A percentile compares a stretch with the other conserved stretches of the same genome.
phyloP scores from a whole-genome alignment of 2,888 invertebrate genomes.

The Pseudoips prasinana region DNA sequence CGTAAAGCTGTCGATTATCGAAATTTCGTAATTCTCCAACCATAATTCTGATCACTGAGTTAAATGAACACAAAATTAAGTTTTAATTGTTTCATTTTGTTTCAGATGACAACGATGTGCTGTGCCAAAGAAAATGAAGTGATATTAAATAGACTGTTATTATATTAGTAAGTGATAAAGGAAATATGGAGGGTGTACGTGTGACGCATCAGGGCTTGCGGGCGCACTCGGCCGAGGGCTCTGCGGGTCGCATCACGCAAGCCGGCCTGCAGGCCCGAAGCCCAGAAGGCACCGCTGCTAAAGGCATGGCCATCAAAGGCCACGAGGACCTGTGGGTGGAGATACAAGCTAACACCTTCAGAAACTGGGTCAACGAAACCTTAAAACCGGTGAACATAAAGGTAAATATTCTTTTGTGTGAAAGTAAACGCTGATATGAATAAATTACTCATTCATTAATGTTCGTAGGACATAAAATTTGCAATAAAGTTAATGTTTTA shows the following conservation, averaged over 20 bases:
- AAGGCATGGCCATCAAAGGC: constrained; percentile 97
- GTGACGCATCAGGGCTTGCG: constrained; percentile 82
- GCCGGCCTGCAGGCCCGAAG: constrained; percentile 94
- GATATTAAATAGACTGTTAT: constrained; percentile 33
- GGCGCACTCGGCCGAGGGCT: constrained; percentile 82
- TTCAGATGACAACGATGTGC: constrained; percentile 56
- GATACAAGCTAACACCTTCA: constrained; percentile 97
- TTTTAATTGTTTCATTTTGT: constrained; percentile 22
- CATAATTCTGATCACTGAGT: too few relatives aligned
- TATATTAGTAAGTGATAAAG: constrained; percentile 32
- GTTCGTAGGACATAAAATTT: too few relatives aligned
- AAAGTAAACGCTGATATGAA: too few relatives aligned
- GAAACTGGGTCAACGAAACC: constrained; percentile 98
- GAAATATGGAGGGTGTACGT: constrained; percentile 75
- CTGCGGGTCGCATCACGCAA: constrained; percentile 85
- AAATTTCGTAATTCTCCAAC: too few relatives aligned
- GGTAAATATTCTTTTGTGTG: constrained; percentile 64
- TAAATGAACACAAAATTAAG: too few relatives aligned
- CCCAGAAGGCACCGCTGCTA: constrained; percentile 95
- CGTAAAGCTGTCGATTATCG: too few relatives aligned
- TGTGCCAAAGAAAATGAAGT: constrained; percentile 49
- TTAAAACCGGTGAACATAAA: constrained; percentile 86
- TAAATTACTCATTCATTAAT: too few relatives aligned
- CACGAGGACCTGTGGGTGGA: constrained; percentile 98
- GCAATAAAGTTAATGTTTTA: too few relatives aligned